Conservation (phyloP, 2,113 vertebrate species). For the Eira barbara region DNA sequence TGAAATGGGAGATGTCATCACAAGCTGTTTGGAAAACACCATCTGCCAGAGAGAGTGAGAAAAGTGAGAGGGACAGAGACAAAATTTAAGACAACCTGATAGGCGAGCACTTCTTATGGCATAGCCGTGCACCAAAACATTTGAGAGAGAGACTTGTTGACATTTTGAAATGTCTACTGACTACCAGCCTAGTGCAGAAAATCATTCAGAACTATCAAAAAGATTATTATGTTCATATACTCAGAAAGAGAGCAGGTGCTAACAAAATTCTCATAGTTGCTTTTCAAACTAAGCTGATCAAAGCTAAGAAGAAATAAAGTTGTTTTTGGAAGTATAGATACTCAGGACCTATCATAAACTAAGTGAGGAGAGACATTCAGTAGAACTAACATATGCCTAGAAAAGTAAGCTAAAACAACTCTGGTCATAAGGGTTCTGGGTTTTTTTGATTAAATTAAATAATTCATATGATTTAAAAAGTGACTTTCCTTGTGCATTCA, state of each 20-base stretch:
- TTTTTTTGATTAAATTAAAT: neutral
- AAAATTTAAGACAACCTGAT: neutral
- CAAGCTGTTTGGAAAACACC: neutral
- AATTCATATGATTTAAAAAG: neutral
- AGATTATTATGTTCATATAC: neutral
- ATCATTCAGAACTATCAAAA: neutral
- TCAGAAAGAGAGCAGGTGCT: neutral
- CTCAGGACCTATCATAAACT: neutral
- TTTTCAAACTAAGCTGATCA: neutral
- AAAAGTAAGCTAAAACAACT: neutral
- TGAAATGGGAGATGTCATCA: neutral
- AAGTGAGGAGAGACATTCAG: neutral
- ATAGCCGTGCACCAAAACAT: neutral
- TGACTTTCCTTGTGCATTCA: neutral
- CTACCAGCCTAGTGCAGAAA: neutral
- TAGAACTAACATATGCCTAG: neutral
- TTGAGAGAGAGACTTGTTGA: neutral
- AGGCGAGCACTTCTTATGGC: neutral
- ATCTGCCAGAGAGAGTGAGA: neutral
- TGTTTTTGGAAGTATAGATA: neutral
- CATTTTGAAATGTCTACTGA: neutral
- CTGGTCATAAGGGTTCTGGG: neutral
- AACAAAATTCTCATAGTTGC: neutral
- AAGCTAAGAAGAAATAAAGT: neutral
- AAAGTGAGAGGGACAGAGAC: neutral